These are phyloP conservation scores for Cyphomyrmex costatus DNA, from an alignment of 1,140 invertebrate genomes.

Conservation along the genomic window DNA sequence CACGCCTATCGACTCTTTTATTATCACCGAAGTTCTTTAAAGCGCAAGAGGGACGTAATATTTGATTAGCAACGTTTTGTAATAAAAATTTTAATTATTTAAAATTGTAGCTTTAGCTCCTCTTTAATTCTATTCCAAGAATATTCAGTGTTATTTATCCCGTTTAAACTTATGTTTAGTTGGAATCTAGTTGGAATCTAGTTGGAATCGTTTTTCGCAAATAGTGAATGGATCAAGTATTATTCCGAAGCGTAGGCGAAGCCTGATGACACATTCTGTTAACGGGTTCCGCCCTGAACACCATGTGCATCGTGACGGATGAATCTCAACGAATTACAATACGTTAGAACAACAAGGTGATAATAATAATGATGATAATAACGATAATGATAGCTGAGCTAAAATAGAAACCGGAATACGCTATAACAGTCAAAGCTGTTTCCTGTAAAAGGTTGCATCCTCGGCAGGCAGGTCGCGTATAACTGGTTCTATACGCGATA, in stretches of 20 bases:
- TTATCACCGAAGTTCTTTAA: not conserved
- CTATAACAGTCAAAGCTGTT: conserved; percentile 13
- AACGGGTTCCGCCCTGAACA: conserved; percentile 50
- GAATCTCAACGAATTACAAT: conserved; percentile 46
- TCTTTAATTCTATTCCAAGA: not conserved
- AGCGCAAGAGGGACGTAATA: not conserved
- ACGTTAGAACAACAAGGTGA: conserved; percentile 14
- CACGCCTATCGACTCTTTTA: not conserved
- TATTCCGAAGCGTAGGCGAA: conserved; percentile 56
- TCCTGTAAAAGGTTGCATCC: conserved; percentile 39
- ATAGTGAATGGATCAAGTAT: conserved; percentile 7
- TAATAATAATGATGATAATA: conserved; percentile 45
- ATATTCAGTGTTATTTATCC: not conserved
- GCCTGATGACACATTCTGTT: conserved; percentile 60
- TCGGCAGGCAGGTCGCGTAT: conserved; percentile 24
- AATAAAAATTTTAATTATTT: not conserved
- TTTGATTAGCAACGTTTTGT: not conserved
- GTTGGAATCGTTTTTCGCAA: conserved; percentile 11
- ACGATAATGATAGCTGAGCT: conserved; percentile 36
- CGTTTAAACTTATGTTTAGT: no score
- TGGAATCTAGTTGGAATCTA: not conserved
- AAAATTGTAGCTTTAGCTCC: not conserved
- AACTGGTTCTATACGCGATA: conserved; percentile 57
- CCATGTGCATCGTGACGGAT: conserved; percentile 31
- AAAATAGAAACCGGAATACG: conserved; percentile 31